phyloP scores from a whole-genome alignment of 2,797 vertebrate species.

The Falco berigora region DNA sequence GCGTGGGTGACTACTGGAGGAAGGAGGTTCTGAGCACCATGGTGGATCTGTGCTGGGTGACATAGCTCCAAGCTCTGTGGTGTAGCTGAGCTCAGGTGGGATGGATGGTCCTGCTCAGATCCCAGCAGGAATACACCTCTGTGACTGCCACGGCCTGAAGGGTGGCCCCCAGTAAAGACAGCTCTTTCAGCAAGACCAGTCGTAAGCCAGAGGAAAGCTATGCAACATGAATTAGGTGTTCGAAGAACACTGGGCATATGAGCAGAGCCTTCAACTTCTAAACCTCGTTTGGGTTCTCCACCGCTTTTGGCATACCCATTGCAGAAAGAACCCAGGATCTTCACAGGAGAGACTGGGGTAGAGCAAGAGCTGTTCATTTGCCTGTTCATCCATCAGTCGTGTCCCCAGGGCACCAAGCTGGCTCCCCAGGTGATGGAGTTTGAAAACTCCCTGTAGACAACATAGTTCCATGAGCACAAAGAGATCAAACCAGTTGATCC shows the following conservation, averaged over 20 bases:
- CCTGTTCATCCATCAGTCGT: neutral
- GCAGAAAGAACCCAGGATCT: neutral
- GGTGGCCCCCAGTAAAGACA: neutral
- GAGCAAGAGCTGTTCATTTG: neutral
- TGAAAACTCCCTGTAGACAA: neutral
- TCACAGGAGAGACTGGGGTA: neutral
- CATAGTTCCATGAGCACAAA: neutral
- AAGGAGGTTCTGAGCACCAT: neutral
- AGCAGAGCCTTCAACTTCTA: neutral
- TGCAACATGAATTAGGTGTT: neutral
- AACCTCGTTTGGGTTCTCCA: neutral
- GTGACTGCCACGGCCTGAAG: neutral
- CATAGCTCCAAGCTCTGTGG: neutral
- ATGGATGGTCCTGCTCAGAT: neutral
- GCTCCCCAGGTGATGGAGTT: neutral
- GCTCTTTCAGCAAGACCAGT: neutral
- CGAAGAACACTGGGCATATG: neutral
- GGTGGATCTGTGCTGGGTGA: neutral
- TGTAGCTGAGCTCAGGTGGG: neutral
- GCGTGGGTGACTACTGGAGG: accelerated
- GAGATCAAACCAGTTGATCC: neutral
- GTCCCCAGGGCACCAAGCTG: neutral
- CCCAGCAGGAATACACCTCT: neutral
- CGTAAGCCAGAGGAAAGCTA: neutral
- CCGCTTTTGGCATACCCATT: neutral